A percentile compares a stretch with the other conserved stretches of the same genome.
These are phyloP conservation scores for Heliconius erato DNA, from an alignment of 2,888 invertebrate species.

Conservation along the genomic window DNA sequence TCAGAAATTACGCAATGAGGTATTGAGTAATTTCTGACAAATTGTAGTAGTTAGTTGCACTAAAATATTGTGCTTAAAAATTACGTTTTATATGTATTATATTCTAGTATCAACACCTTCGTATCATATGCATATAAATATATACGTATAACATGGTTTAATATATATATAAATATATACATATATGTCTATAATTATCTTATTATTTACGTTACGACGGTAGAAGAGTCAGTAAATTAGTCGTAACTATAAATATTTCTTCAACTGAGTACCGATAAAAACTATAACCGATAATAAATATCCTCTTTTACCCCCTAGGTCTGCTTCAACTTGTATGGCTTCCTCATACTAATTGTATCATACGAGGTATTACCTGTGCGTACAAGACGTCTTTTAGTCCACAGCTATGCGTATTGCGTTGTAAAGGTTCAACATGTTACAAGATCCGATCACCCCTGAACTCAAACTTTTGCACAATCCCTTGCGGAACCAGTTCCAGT, in stretches of 20 bases:
- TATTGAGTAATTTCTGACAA: too few relatives aligned
- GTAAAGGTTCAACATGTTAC: background rate
- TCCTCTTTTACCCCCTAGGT: background rate
- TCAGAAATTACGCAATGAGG: too few relatives aligned
- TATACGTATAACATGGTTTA: too few relatives aligned
- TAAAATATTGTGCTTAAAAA: too few relatives aligned
- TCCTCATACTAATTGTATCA: conserved; percentile 14
- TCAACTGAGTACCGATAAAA: background rate
- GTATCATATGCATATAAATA: too few relatives aligned
- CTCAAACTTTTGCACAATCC: conserved; percentile 1
- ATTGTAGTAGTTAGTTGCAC: too few relatives aligned
- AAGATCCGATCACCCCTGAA: background rate
- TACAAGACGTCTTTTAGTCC: background rate
- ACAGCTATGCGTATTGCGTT: background rate
- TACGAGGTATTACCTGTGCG: conserved; percentile 1
- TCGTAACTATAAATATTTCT: background rate
- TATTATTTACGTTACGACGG: too few relatives aligned
- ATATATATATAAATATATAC: too few relatives aligned
- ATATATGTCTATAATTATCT: too few relatives aligned
- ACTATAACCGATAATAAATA: conserved; percentile 4
- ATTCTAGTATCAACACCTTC: too few relatives aligned
- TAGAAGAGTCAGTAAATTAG: background rate
- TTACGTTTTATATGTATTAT: too few relatives aligned
- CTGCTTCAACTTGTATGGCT: conserved; percentile 11
- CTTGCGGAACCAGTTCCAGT: background rate